Evolutionary conservation across 2,113 vertebrate species (phyloP).

Genomic region (Psephotus haematonotus): DNA sequence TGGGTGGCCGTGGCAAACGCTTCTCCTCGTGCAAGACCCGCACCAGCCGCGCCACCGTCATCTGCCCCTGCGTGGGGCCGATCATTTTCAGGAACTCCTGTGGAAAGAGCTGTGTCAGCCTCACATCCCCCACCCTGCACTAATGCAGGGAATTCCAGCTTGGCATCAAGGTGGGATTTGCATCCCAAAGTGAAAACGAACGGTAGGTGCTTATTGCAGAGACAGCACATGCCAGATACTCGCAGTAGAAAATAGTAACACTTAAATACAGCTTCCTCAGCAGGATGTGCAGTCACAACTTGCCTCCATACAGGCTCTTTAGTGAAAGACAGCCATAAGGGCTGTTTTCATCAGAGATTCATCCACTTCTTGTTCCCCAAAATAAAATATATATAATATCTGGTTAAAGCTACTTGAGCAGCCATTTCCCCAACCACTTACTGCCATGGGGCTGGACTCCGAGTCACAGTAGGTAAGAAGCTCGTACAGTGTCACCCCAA

Average conservation of each 20-base stretch:
- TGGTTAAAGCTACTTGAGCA: background rate
- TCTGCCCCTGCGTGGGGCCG: conserved; percentile 90
- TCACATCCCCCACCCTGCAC: rapidly evolving
- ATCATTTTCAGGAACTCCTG: conserved; percentile 93
- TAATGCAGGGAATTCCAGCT: rapidly evolving
- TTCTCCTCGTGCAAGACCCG: conserved; percentile 83
- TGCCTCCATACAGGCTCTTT: background rate
- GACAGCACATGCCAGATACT: rapidly evolving
- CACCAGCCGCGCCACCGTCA: conserved; percentile 90
- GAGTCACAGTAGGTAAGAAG: conserved; percentile 93
- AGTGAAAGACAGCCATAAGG: background rate
- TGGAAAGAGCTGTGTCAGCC: background rate
- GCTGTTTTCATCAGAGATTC: background rate
- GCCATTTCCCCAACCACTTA: conserved; percentile 49
- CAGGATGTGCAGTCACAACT: background rate
- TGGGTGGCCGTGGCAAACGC: conserved; percentile 83
- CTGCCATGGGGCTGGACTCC: conserved; percentile 86
- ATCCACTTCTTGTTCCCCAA: background rate
- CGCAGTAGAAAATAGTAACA: background rate
- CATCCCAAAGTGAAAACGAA: background rate
- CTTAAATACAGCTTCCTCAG: background rate
- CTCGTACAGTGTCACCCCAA: conserved; percentile 94
- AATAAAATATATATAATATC: too few relatives aligned
- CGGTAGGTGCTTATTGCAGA: rapidly evolving
- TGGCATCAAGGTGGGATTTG: background rate